Conservation (phyloP, 23 tunicate genomes). For the Botrylloides violaceus region DNA sequence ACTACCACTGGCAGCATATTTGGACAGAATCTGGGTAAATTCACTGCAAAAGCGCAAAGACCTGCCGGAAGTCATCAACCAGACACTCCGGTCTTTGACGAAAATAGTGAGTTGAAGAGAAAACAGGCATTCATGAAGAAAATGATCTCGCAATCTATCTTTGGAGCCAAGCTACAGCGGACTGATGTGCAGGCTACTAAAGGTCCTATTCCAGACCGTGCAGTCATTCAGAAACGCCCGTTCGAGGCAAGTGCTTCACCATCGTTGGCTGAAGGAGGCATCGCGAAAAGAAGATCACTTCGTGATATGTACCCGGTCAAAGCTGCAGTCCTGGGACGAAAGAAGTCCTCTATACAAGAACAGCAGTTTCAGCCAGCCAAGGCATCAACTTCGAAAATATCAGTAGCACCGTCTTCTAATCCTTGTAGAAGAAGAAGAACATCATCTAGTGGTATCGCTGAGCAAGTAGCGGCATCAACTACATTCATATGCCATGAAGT, state of each 20-base stretch:
- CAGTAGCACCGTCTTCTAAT: not conserved
- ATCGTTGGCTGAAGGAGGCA: not conserved
- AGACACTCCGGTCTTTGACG: not conserved
- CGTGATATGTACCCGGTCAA: not conserved
- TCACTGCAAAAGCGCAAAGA: too few species aligned
- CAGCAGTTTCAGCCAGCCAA: not conserved
- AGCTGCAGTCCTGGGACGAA: not conserved
- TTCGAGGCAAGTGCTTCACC: not conserved
- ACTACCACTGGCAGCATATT: too few species aligned
- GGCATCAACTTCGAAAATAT: not conserved
- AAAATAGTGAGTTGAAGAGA: not conserved
- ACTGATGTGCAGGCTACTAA: not conserved
- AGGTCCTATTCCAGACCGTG: not conserved
- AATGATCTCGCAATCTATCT: not conserved
- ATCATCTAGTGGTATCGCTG: not conserved
- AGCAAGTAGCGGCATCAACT: not conserved
- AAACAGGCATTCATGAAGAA: not conserved
- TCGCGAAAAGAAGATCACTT: not conserved
- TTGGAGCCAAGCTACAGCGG: not conserved
- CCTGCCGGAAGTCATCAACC: too few species aligned
- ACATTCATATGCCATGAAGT: conserved; percentile 31
- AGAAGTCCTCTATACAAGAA: not conserved
- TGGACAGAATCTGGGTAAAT: too few species aligned
- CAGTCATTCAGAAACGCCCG: not conserved
- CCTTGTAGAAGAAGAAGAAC: not conserved